A percentile compares a stretch with the other conserved stretches of the same genome.
Evolutionary conservation across 92 coral and sea anemone genomes (phyloP).

Genomic region (Pocillopora meandrina): DNA sequence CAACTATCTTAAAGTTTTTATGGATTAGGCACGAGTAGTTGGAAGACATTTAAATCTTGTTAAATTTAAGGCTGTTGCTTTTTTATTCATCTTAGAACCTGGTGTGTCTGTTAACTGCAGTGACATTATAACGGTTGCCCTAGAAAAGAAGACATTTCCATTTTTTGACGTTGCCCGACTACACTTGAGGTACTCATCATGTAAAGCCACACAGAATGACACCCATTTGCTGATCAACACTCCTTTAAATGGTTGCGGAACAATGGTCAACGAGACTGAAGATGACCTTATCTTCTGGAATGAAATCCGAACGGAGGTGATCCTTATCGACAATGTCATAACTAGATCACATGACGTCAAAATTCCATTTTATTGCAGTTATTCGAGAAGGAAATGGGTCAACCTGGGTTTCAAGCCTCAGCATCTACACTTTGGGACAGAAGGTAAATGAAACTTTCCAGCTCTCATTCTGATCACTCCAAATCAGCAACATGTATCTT

Average conservation of each 20-base stretch:
- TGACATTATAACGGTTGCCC: conserved; percentile 36
- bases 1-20: too few species aligned
- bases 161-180: conserved; percentile 20
- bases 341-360: conserved; percentile 37
- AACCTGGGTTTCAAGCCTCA: conserved; percentile 35
- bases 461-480: neutral
- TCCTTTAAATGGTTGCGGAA: conserved; percentile 33
- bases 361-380: conserved; percentile 54
- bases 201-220: conserved; percentile 30
- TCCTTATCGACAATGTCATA: conserved; percentile 27
- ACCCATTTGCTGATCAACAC: conserved; percentile 25
- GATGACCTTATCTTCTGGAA: conserved; percentile 33
- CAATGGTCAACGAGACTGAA: conserved; percentile 33
- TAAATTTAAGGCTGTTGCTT: neutral
- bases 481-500: neutral
- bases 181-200: conserved; percentile 43
- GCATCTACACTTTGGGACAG: conserved; percentile 19
- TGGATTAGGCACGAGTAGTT: neutral
- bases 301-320: conserved; percentile 30
- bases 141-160: conserved; percentile 38
- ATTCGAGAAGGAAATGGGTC: conserved; percentile 40
- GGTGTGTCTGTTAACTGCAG: conserved; percentile 46
- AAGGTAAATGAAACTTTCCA: conserved; percentile 11
- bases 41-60: neutral
- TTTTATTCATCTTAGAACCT: conserved; percentile 32